These are phyloP conservation scores for Chymomyza caudatula DNA, from an alignment of 2,888 invertebrate genomes.

Conservation along the genomic window DNA sequence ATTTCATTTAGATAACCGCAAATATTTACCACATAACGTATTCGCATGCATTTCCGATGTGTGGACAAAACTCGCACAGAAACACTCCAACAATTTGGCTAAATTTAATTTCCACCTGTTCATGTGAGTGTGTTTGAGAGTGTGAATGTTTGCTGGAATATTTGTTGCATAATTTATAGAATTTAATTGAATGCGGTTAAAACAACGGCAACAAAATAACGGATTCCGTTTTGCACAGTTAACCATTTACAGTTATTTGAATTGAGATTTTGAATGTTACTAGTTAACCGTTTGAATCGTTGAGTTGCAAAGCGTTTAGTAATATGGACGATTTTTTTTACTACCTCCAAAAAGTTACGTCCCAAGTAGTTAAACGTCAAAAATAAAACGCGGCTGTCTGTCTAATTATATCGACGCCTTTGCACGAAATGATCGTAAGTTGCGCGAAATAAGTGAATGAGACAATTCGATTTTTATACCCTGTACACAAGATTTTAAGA, in stretches of 20 bases:
- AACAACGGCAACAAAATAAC: background rate
- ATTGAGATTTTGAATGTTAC: background rate
- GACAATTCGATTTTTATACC: too few species aligned
- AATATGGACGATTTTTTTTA: too few species aligned
- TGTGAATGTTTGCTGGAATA: conserved; percentile 28
- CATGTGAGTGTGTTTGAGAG: conserved; percentile 9
- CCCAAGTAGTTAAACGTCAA: too few species aligned
- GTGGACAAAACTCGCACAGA: conserved; percentile 25
- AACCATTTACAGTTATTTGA: background rate
- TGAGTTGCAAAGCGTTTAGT: background rate
- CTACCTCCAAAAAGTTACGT: too few species aligned
- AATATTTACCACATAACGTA: conserved; percentile 64
- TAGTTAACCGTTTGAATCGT: too few species aligned
- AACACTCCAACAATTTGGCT: background rate
- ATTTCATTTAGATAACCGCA: conserved; percentile 72
- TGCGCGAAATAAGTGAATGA: too few species aligned
- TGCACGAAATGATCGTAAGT: too few species aligned
- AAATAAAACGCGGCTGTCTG: too few species aligned
- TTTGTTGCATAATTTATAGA: conserved; percentile 52
- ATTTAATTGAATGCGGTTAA: conserved; percentile 27
- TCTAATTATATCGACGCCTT: too few species aligned
- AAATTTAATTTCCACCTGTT: conserved; percentile 21
- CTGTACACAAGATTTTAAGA: too few species aligned
- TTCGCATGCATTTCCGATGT: conserved; percentile 50
- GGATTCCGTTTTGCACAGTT: background rate